These are phyloP conservation scores for Channa striata DNA, from an alignment of 2,797 vertebrate genomes.

Conservation along the genomic window DNA sequence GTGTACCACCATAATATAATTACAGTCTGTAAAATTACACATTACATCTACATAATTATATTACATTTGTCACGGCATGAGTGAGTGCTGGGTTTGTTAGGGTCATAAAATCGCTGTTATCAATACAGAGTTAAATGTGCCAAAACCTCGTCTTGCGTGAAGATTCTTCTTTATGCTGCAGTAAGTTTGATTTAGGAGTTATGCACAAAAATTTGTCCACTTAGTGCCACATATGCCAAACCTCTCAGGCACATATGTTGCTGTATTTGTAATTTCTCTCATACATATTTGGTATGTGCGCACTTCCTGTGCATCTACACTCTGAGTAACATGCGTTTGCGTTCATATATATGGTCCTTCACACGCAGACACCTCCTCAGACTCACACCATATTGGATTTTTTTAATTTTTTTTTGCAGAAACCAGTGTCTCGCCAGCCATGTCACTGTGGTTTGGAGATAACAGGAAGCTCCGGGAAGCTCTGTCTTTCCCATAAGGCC, in stretches of 20 bases:
- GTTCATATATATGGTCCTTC: conserved; percentile 40
- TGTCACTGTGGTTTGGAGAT: conserved; percentile 68
- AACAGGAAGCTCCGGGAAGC: conserved; percentile 68
- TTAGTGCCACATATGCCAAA: conserved; percentile 4
- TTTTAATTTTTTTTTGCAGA: conserved; percentile 38
- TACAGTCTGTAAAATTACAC: not conserved
- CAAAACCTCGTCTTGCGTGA: not conserved
- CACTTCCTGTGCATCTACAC: conserved; percentile 8
- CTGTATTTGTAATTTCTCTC: conserved; percentile 14
- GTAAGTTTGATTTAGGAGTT: not conserved
- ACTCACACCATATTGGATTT: conserved; percentile 16
- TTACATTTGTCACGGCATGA: not conserved
- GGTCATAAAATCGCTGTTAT: not conserved
- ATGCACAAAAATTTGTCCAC: too few species aligned
- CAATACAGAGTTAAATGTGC: not conserved
- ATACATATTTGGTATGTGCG: conserved; percentile 18
- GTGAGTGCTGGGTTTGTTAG: not conserved
- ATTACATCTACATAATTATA: not conserved
- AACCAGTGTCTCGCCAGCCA: conserved; percentile 51
- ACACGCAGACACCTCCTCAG: conserved; percentile 8
- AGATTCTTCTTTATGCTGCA: not conserved
- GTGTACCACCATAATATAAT: not conserved
- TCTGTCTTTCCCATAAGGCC: conserved; percentile 52
- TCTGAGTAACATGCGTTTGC: conserved; percentile 21
- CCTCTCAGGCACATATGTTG: too few species aligned